These are phyloP conservation scores for Microctonus aethiopoides DNA, from an alignment of 2,888 invertebrate species.

Conservation along the genomic window DNA sequence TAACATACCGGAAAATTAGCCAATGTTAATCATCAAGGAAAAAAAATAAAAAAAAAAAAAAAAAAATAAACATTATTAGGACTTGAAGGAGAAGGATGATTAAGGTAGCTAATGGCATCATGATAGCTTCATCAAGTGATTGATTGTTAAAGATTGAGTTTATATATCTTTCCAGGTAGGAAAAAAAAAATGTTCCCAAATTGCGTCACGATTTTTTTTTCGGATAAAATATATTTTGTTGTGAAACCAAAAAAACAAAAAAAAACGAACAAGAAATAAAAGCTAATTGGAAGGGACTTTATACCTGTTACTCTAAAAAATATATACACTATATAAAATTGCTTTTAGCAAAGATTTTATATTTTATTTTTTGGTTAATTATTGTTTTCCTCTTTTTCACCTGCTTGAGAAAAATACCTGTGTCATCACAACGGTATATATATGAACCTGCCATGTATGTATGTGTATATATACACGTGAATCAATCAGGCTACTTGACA, in stretches of 20 bases:
- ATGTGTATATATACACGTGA: not conserved
- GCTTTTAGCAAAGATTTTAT: constrained; percentile 17
- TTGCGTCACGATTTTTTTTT: not conserved
- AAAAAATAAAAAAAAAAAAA: not conserved
- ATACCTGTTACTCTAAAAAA: not conserved
- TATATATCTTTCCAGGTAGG: not conserved
- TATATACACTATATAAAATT: not conserved
- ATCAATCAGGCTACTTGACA: constrained; percentile 27
- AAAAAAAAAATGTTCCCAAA: not conserved
- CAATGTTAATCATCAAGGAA: not conserved
- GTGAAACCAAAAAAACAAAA: too few relatives aligned
- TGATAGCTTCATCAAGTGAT: constrained; percentile 8
- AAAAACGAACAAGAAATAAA: not conserved
- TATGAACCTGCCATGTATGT: too few relatives aligned
- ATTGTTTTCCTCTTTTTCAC: constrained; percentile 16
- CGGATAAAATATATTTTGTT: too few relatives aligned
- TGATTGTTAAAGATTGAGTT: not conserved
- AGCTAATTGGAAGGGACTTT: not conserved
- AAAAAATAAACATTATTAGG: constrained; percentile 22
- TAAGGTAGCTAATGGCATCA: constrained; percentile 23
- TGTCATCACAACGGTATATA: constrained; percentile 25
- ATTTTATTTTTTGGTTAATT: constrained; percentile 3
- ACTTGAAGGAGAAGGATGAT: constrained; percentile 13
- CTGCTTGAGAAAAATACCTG: constrained; percentile 20
- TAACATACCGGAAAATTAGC: not conserved